Conservation (phyloP, 1,140 invertebrate species). For the Mactra quadrangularis region DNA sequence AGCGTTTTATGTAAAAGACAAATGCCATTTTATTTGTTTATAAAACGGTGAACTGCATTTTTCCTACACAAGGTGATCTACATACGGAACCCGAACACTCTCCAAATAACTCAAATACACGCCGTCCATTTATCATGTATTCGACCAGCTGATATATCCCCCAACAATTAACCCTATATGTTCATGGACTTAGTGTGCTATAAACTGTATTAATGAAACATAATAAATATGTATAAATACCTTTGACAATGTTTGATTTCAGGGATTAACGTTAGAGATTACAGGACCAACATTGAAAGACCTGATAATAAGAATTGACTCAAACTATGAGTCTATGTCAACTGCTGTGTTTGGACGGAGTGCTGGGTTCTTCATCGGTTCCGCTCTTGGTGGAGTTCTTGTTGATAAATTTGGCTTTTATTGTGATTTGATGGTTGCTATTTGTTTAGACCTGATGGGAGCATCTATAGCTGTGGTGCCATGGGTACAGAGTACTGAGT, state of each 20-base stretch:
- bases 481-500: conserved; percentile 36
- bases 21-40: no score
- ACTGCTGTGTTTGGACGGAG: conserved; percentile 67
- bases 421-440: conserved; percentile 68
- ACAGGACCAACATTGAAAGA: conserved; percentile 69
- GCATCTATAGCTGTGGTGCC: conserved; percentile 52
- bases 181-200: no score
- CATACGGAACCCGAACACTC: no score
- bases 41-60: no score
- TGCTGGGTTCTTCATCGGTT: conserved; percentile 68
- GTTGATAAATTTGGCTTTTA: conserved; percentile 64
- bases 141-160: no score
- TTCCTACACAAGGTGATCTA: no score
- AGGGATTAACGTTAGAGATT: conserved; percentile 70
- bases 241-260: neutral
- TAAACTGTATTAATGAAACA: no score
- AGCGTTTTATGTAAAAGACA: no score
- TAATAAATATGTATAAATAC: no score
- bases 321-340: conserved; percentile 61
- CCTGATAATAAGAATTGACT: conserved; percentile 53
- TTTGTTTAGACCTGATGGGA: conserved; percentile 58
- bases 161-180: no score
- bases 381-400: conserved; percentile 58
- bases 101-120: no score
- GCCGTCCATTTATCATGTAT: no score